A percentile compares a stretch with the other conserved stretches of the same genome.
Conservation (phyloP, 2,797 vertebrate species). For the Aplochiton taeniatus region DNA sequence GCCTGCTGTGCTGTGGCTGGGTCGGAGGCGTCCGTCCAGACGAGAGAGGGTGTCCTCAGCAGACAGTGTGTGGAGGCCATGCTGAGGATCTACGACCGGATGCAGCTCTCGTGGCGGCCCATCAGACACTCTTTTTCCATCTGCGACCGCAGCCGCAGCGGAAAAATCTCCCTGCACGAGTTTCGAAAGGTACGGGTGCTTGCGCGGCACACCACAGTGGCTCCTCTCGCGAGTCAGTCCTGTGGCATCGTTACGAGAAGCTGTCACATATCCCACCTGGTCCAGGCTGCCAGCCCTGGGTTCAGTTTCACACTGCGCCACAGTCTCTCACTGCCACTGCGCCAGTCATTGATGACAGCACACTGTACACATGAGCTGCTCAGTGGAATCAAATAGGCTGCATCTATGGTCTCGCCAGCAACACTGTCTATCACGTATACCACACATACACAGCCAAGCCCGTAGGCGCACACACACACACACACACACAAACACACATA, state of each 20-base stretch:
- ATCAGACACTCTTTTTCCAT: slow-evolving; percentile 68
- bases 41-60: slow-evolving; percentile 47
- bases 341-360: not conserved
- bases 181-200: slow-evolving; percentile 74
- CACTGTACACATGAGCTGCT: no score
- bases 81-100: slow-evolving; percentile 69
- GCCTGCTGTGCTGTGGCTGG: not conserved
- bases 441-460: slow-evolving; percentile 9
- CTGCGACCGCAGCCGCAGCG: slow-evolving; percentile 46
- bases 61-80: slow-evolving; percentile 55
- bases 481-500: not conserved
- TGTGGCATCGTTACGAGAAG: no score
- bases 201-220: not conserved
- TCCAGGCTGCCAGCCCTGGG: no score
- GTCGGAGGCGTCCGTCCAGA: slow-evolving; percentile 47
- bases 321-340: no score
- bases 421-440: not conserved
- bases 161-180: slow-evolving; percentile 63
- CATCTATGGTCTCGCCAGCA: no score
- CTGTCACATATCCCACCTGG: not conserved
- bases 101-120: slow-evolving; percentile 69
- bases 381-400: no score
- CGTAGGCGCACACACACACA: slow-evolving; percentile 16
- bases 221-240: no score
- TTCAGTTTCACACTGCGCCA: no score